phyloP scores from a whole-genome alignment of 2,797 vertebrate genomes.

The Orestias chungarensis region DNA sequence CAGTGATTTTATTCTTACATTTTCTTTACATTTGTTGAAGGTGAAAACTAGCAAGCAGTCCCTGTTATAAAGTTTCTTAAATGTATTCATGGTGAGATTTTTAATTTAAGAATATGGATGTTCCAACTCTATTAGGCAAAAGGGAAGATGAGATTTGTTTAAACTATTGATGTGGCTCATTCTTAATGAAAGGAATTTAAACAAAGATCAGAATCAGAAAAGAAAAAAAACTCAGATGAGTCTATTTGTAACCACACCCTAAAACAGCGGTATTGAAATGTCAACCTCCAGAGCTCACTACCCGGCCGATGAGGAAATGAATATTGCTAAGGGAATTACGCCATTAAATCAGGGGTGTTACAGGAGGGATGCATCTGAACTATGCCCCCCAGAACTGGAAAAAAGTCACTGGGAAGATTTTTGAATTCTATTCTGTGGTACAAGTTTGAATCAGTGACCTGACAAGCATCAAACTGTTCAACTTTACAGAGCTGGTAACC shows the following conservation, averaged over 20 bases:
- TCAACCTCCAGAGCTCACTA: background rate
- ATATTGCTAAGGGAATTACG: background rate
- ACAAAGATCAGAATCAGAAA: background rate
- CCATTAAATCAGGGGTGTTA: background rate
- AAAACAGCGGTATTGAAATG: no score
- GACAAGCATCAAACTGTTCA: background rate
- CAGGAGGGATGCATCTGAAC: background rate
- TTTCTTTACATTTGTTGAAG: background rate
- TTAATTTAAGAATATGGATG: background rate
- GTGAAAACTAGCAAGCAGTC: background rate
- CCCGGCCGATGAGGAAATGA: background rate
- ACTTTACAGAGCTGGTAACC: background rate
- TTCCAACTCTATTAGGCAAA: background rate
- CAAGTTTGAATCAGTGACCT: background rate
- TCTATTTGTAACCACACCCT: background rate
- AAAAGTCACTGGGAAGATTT: no score
- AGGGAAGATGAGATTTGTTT: background rate
- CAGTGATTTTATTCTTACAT: no score
- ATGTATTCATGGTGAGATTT: background rate
- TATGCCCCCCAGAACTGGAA: no score
- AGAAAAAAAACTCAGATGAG: background rate
- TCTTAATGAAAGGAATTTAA: background rate
- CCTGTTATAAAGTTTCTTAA: background rate
- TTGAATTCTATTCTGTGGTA: background rate
- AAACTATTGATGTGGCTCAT: background rate